Evolutionary conservation across 2,113 vertebrate genomes (phyloP).

Genomic region (Salminus brasiliensis): DNA sequence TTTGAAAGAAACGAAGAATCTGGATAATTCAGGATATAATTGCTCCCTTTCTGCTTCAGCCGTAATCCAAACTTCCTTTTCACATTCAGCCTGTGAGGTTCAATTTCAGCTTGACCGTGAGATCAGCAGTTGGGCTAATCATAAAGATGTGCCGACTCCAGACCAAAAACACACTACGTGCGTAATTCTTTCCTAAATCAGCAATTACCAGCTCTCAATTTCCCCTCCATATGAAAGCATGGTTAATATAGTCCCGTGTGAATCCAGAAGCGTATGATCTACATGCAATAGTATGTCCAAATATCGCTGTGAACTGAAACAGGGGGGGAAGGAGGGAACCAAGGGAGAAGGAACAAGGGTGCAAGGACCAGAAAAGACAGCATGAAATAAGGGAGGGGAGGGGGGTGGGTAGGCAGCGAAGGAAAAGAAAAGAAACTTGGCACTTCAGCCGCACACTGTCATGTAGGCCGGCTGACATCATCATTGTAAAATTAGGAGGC

Average conservation of each 20-base stretch:
- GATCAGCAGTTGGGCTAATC: slow-evolving; percentile 48
- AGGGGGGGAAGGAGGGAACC: slow-evolving; percentile 50
- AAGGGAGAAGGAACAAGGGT: slow-evolving; percentile 31
- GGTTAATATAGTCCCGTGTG: slow-evolving; percentile 55
- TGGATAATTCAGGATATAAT: slow-evolving; percentile 34
- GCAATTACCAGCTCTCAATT: slow-evolving; percentile 56
- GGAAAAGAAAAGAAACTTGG: slow-evolving; percentile 64
- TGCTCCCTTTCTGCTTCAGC: slow-evolving; percentile 18
- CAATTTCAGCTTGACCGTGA: slow-evolving; percentile 43
- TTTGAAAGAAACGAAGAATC: slow-evolving; percentile 14
- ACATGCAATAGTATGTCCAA: slow-evolving; percentile 35
- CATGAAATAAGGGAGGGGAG: slow-evolving; percentile 39
- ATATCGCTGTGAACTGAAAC: slow-evolving; percentile 48
- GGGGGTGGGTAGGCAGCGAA: neutral
- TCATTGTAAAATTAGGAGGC: slow-evolving; percentile 90
- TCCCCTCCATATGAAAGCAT: slow-evolving; percentile 37
- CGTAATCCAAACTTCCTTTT: slow-evolving; percentile 33
- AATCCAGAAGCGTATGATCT: slow-evolving; percentile 29
- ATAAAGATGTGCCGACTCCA: slow-evolving; percentile 38
- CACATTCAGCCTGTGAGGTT: slow-evolving; percentile 25
- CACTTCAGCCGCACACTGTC: slow-evolving; percentile 81
- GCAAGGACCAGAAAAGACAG: slow-evolving; percentile 36
- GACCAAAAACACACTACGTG: slow-evolving; percentile 51
- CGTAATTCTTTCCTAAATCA: slow-evolving; percentile 59
- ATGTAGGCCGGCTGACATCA: slow-evolving; percentile 91